Evolutionary conservation across 2,888 invertebrate genomes (phyloP), one percentile per base, ranked within the genome.

Genomic region (Kryphioiulus occultus): DNA sequence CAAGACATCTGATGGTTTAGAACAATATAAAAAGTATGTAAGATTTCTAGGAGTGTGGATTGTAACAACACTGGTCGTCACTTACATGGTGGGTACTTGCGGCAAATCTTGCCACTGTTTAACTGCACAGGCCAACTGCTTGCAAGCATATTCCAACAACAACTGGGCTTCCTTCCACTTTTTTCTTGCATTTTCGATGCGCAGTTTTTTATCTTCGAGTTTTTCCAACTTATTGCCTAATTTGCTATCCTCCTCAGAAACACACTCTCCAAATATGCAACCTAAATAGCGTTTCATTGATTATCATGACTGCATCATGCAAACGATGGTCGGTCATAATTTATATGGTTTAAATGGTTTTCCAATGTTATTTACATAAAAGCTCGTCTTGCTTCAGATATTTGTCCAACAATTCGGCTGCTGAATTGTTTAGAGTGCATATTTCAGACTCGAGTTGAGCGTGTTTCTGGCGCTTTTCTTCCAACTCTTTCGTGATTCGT

Each of bases 381-480:
- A 93, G 90, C 35, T 91, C 90, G 88, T 93, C 93, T 89, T 93
- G 92, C 87, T 92, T 91, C 32, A 91, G 91, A 89, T 93, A 92
- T 0, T 93, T 89, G 2, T 91, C 91, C 88, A 92, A 91, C 78
- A 93, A 90, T 86, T 91, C 90, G 32, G 92, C 92, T 7, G 92
- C 92, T 86, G 89, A 87, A 12, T 35, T 68, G 47, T 90, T 90
- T 30, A 90, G 88, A 19, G 89, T 88, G 1, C 87, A 88, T 19
- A 91, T 89, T 85, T 91, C 90, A 42, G 88, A 30, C 44, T 89
- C 89, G 22, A 90, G 85, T 53, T 89, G 89, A 17, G 89, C 89
- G 10, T 88, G 86, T 87, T 90, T 90, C 83, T 90, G 88, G 82
- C 88, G 82, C 42, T 89, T 88, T 22, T 89, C 89, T 82, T 89